Percentiles rank a stretch among this genome's conserved stretches.
Evolutionary conservation across 2,113 vertebrate species (phyloP).

Genomic region (Tyrannus savana): DNA sequence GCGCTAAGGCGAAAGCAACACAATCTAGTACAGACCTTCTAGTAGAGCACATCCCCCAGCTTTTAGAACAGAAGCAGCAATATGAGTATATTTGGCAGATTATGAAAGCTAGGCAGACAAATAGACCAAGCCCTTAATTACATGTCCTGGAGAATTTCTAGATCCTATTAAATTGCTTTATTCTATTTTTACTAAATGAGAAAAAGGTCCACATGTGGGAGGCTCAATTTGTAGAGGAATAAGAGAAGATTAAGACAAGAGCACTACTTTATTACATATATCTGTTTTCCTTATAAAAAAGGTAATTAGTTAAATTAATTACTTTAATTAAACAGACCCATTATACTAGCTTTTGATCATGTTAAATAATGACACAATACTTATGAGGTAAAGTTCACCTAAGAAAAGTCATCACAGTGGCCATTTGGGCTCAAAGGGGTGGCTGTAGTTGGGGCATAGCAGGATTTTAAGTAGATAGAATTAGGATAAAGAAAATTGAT

Average conservation of each 20-base stretch:
- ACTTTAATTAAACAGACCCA: not conserved
- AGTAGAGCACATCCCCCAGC: not conserved
- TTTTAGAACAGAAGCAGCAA: not conserved
- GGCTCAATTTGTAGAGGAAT: not conserved
- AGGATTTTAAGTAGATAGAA: conserved; percentile 7
- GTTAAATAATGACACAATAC: not conserved
- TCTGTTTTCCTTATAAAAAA: conserved; percentile 1
- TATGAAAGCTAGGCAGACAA: not conserved
- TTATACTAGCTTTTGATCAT: not conserved
- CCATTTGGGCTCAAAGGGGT: not conserved
- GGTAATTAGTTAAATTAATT: not conserved
- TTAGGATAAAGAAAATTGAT: conserved; percentile 33
- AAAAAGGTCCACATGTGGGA: not conserved
- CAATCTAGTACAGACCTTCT: not conserved
- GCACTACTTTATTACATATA: not conserved
- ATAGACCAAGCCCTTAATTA: not conserved
- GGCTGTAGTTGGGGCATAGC: not conserved
- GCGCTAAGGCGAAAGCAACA: not conserved
- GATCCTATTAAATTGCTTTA: not conserved
- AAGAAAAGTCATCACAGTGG: not conserved
- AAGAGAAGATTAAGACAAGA: not conserved
- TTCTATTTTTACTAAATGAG: not conserved
- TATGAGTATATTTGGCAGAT: not conserved
- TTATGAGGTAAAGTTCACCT: conserved; percentile 9
- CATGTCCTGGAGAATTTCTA: not conserved